Evolutionary conservation across 1,140 invertebrate genomes (phyloP).

Genomic region (Drosophila paulistorum): DNA sequence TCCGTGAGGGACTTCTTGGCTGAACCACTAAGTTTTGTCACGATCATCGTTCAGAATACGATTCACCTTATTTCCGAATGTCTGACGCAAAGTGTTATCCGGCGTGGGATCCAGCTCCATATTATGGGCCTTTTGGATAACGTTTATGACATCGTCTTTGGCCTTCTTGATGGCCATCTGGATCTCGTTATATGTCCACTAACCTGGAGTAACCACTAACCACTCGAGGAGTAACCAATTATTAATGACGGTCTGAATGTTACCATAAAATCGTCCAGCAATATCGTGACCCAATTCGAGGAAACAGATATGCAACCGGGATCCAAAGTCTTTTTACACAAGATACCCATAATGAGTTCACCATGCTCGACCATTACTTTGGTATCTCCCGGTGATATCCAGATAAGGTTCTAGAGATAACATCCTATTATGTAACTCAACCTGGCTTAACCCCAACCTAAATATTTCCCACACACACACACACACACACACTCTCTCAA

Average conservation of each 20-base stretch:
- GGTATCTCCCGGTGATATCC: conserved; percentile 98
- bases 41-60: conserved; percentile 99
- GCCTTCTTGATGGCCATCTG: conserved; percentile 99
- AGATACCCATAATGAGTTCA: conserved; percentile 97
- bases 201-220: too few relatives aligned
- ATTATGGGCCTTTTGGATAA: conserved; percentile 99
- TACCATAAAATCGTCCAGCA: conserved; percentile 98
- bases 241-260: conserved; percentile 99
- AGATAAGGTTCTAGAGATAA: too few relatives aligned
- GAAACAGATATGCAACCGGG: conserved; percentile 98
- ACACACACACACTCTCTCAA: too few relatives aligned
- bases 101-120: conserved; percentile 99
- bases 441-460: too few relatives aligned
- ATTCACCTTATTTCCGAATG: conserved; percentile 96
- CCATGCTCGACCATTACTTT: conserved; percentile 99
- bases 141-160: conserved; percentile 99
- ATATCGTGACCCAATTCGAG: conserved; percentile 98
- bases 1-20: conserved; percentile 99
- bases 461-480: too few relatives aligned
- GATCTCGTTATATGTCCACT: conserved; percentile 98
- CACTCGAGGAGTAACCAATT: conserved; percentile 98
- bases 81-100: conserved; percentile 98
- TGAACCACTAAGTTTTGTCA: conserved; percentile 99
- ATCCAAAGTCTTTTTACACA: conserved; percentile 99
- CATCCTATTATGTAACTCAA: too few relatives aligned